Base-by-base conservation (phyloP, 2,113 vertebrate genomes). In the Protomyctophum bolini region DNA sequence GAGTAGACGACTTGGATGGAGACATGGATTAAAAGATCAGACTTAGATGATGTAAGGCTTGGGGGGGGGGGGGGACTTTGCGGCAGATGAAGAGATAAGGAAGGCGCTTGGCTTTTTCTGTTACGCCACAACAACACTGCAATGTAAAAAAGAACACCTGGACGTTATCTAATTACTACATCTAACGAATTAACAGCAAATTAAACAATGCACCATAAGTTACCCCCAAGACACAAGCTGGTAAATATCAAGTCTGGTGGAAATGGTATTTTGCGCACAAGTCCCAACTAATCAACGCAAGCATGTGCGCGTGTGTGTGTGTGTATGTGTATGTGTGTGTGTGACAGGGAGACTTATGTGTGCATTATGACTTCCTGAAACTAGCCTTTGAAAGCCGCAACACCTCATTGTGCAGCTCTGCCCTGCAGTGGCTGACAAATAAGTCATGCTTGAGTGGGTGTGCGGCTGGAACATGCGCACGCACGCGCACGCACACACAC, bases 341-440 rank as follows among this genome's bases (percentile, higher is more conserved):
- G 51, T n/a, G 51, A 11, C 58, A 3, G 14, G 56, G 48, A 52
- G 48, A 28, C 72, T 21, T 29, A 50, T 1, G 55, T 57, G 21
- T 8, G 57, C 29, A 62, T 79, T 80, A 80, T 66, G 72, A 86
- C 87, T 90, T 91, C 87, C 89, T 90, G 86, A 69, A 65, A 74
- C 70, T 5, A 49, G 75, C 66, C 79, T 89, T 89, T 86, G 85
- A 87, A 91, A 83, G 74, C 15, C 21, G 79, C 73, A 77, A 91
- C 88, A 90, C 86, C 84, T 89, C 86, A 82, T 77, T 90, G 84
- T 81, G 71, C 49, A 52, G 82, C 61, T 78, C 12, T 46, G 33
- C n/a, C 49, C 75, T 29, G 45, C 28, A 21, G 29, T 49, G 64
- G 62, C 77, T 79, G 70, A 80, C 80, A 84, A 82, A 77, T 73